These are phyloP conservation scores for Montifringilla adamsi DNA, from an alignment of 2,113 vertebrate genomes.

Conservation along the genomic window DNA sequence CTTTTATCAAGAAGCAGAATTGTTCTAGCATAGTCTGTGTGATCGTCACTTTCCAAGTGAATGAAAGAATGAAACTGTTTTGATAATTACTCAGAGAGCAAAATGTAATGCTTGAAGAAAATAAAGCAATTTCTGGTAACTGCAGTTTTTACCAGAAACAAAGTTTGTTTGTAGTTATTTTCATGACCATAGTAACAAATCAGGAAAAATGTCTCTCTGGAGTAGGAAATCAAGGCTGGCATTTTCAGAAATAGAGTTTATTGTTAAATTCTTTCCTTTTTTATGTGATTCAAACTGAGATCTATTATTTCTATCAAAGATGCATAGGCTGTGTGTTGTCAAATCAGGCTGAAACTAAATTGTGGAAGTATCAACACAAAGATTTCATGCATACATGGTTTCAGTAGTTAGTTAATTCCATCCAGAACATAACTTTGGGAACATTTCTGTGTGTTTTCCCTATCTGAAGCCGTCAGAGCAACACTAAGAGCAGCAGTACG, in stretches of 20 bases:
- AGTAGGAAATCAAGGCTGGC: neutral
- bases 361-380: neutral
- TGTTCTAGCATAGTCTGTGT: neutral
- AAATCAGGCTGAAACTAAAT: neutral
- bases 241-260: neutral
- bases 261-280: neutral
- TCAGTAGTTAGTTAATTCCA: neutral
- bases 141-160: neutral
- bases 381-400: rapidly evolving
- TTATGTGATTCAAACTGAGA: neutral
- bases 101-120: neutral
- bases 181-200: neutral
- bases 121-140: neutral
- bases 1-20: neutral
- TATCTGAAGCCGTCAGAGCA: neutral
- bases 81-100: neutral
- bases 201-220: neutral
- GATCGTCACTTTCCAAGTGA: neutral
- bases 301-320: neutral
- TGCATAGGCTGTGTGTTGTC: neutral
- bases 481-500: neutral
- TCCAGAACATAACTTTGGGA: neutral
- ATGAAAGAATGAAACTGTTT: neutral
- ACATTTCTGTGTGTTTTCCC: neutral
- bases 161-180: neutral